Evolutionary conservation across 2,113 vertebrate species (phyloP).

Genomic region (Accipiter virgatus): DNA sequence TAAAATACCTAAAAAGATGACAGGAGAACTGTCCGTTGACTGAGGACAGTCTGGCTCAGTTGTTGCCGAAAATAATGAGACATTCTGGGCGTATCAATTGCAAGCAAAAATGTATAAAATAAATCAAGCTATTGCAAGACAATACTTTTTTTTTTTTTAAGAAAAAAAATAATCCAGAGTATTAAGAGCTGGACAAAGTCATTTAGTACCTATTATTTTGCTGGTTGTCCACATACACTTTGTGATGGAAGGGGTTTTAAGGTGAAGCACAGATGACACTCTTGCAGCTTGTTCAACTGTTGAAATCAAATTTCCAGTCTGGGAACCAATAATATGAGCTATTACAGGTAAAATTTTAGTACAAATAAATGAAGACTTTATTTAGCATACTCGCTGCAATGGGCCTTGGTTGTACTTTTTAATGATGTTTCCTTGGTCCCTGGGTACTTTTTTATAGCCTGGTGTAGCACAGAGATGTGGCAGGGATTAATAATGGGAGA

Average conservation of each 20-base stretch:
- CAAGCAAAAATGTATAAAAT: background rate
- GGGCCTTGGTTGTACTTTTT: background rate
- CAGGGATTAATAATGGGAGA: background rate
- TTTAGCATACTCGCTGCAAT: background rate
- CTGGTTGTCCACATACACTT: fast-evolving
- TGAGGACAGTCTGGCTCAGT: background rate
- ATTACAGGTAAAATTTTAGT: background rate
- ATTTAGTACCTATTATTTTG: background rate
- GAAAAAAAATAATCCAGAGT: background rate
- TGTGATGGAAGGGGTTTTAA: background rate
- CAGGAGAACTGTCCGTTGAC: background rate
- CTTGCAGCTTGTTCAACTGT: background rate
- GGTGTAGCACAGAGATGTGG: background rate
- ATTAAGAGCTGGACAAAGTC: background rate
- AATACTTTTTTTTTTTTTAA: background rate
- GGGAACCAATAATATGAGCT: background rate
- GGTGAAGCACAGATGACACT: background rate
- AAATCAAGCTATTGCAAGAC: background rate
- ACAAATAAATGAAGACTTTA: background rate
- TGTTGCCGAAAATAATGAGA: background rate
- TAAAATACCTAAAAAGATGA: background rate
- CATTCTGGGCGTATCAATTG: background rate
- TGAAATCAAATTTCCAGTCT: background rate
- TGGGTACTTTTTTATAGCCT: background rate
- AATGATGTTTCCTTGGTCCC: background rate